Base-by-base conservation (phyloP, 2,797 vertebrate species). In the Podarcis lilfordi region DNA sequence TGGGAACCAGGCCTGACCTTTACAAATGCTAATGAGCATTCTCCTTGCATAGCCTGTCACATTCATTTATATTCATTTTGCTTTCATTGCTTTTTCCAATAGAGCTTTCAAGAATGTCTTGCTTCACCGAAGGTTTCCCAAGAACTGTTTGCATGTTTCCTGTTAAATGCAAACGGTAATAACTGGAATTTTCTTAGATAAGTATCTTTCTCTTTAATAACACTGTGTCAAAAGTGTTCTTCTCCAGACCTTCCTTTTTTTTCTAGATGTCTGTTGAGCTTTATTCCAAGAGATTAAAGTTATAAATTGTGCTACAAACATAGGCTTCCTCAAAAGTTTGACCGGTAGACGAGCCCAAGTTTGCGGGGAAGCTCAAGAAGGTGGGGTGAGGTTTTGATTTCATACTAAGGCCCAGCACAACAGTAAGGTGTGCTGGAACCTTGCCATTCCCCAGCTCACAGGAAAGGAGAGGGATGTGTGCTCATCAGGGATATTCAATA, bases 1-100 rank as follows among this genome's bases (percentile, higher is more conserved):
- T 79, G 21, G 45, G 55, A 93, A 84, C 84, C 23, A 78, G 9
- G 1, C 40, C 71, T 85, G 87, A 74, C 55, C 69, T 92, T 89
- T 66, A 55, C 0, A 1, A 86, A 82, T 69, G 50, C 83, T 88
- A 89, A 77, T 55, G 40, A 80, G 25, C 80, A 45, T 86, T 94
- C 45, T 77, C 40, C 21, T 69, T 89, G 25, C 75, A 80, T 3
- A 90, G 71, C 29, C 77, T 84, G 55, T 86, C 80, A 78, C 37
- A 84, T 50, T 29, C 32, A 78, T 91, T 94, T 88, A 83, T 81
- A 71, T 91, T 89, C 69, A 21, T 87, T 90, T 76, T 91, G 37
- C 80, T 86, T 94, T 89, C 86, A 89, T 82, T 11, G 45, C 76
- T 90, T 82, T 79, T n/a, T 50, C n/a, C 69, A 72, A 29, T 8